phyloP scores from a whole-genome alignment of 2,113 vertebrate species.

The Alligator sinensis region DNA sequence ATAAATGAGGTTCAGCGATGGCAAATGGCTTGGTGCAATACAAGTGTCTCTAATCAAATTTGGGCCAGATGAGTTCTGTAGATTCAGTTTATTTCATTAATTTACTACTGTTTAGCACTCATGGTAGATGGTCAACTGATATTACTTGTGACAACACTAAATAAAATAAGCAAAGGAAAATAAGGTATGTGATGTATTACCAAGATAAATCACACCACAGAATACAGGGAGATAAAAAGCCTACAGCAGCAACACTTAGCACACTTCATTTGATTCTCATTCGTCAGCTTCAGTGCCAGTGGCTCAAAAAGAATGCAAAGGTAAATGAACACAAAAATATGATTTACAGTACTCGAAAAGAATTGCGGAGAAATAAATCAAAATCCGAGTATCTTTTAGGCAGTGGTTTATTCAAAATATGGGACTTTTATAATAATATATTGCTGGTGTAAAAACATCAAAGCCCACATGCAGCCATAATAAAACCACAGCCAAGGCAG shows the following conservation, averaged over 20 bases:
- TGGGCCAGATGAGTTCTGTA: slow-evolving; percentile 78
- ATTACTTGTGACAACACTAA: slow-evolving; percentile 87
- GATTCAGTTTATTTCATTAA: slow-evolving; percentile 83
- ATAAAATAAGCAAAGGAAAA: slow-evolving; percentile 86
- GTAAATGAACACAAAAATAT: slow-evolving; percentile 84
- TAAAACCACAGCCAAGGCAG: neutral
- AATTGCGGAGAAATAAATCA: slow-evolving; percentile 78
- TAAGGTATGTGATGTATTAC: slow-evolving; percentile 84
- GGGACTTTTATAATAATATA: slow-evolving; percentile 51
- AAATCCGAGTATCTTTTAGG: slow-evolving; percentile 69
- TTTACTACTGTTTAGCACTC: slow-evolving; percentile 82
- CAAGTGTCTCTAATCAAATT: slow-evolving; percentile 84
- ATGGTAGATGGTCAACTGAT: slow-evolving; percentile 80
- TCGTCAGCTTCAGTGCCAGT: slow-evolving; percentile 82
- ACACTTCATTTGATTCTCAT: slow-evolving; percentile 93
- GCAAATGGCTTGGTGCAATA: slow-evolving; percentile 73
- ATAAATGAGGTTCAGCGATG: slow-evolving; percentile 79
- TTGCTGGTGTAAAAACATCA: slow-evolving; percentile 46
- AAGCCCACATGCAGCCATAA: slow-evolving; percentile 6
- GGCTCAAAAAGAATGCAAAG: slow-evolving; percentile 81
- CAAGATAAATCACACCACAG: slow-evolving; percentile 85
- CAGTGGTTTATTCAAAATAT: slow-evolving; percentile 69
- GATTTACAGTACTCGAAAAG: slow-evolving; percentile 81
- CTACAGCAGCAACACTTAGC: slow-evolving; percentile 85
- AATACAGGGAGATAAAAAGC: slow-evolving; percentile 82